Percentiles rank a stretch among this genome's conserved stretches.
Conservation (phyloP, 2,888 invertebrate genomes). For the Drosophila acutilabella region DNA sequence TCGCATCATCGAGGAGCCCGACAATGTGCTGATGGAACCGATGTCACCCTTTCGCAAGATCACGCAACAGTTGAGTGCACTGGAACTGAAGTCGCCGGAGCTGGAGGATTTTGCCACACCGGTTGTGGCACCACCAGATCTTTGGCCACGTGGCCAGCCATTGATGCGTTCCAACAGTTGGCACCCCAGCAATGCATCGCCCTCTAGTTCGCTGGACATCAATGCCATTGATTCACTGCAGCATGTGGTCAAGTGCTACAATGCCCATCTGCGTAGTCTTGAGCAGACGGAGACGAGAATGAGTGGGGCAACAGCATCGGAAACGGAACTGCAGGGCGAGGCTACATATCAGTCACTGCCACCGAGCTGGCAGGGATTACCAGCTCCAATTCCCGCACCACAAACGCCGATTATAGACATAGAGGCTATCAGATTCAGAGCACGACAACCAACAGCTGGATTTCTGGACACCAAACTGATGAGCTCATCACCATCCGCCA, state of each 20-base stretch:
- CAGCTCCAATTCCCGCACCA: constrained; percentile 14
- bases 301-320: neutral
- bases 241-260: constrained; percentile 82
- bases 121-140: constrained; percentile 88
- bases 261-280: constrained; percentile 77
- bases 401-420: constrained; percentile 59
- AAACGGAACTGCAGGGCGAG: constrained; percentile 15
- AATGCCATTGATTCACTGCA: constrained; percentile 83
- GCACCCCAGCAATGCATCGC: constrained; percentile 73
- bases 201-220: constrained; percentile 81
- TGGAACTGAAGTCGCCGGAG: constrained; percentile 90
- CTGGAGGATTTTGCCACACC: constrained; percentile 90
- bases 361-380: constrained; percentile 49
- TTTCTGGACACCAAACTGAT: constrained; percentile 86
- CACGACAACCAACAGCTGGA: constrained; percentile 64
- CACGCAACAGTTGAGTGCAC: constrained; percentile 90
- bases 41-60: constrained; percentile 91
- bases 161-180: constrained; percentile 82
- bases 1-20: constrained; percentile 85
- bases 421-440: constrained; percentile 39
- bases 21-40: constrained; percentile 86
- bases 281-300: constrained; percentile 19
- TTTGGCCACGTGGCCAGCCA: constrained; percentile 87
- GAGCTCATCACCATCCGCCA: constrained; percentile 87
- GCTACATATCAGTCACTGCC: constrained; percentile 82